phyloP scores from a whole-genome alignment of 2,113 vertebrate species.

The Apteryx mantelli region DNA sequence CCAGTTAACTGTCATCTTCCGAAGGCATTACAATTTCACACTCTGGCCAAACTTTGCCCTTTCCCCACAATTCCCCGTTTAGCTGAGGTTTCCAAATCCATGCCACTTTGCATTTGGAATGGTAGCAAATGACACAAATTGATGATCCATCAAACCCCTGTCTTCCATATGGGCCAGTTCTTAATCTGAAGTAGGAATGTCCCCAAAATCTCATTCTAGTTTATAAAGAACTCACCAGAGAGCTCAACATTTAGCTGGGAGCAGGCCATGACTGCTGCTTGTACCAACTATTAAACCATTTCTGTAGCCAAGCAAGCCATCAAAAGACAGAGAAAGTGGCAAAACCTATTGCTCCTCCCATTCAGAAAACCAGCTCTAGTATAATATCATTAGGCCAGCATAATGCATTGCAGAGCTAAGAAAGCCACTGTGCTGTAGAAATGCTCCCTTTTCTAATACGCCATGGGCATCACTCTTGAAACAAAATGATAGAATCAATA shows the following conservation, averaged over 20 bases:
- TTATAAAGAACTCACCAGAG: neutral
- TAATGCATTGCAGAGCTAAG: neutral
- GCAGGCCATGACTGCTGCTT: neutral
- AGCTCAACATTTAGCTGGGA: neutral
- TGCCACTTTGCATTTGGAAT: slow-evolving; percentile 28
- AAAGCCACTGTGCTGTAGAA: neutral
- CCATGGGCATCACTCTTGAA: neutral
- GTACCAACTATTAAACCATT: neutral
- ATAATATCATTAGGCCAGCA: neutral
- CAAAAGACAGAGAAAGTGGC: neutral
- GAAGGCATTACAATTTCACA: neutral
- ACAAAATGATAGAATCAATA: slow-evolving; percentile 1
- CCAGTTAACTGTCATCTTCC: neutral
- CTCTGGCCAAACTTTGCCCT: neutral
- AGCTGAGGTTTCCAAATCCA: slow-evolving; percentile 12
- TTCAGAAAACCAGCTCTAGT: neutral
- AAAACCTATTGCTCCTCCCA: neutral
- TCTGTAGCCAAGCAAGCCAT: neutral
- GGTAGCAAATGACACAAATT: neutral
- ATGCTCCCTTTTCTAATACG: neutral
- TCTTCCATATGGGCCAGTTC: neutral
- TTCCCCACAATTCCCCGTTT: neutral
- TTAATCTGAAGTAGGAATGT: neutral
- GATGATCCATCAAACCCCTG: neutral
- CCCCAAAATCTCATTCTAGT: neutral